Evolutionary conservation across 30 jellyfish, hydroid and myxozoan species (phyloP).

Genomic region (Catostylus mosaicus): DNA sequence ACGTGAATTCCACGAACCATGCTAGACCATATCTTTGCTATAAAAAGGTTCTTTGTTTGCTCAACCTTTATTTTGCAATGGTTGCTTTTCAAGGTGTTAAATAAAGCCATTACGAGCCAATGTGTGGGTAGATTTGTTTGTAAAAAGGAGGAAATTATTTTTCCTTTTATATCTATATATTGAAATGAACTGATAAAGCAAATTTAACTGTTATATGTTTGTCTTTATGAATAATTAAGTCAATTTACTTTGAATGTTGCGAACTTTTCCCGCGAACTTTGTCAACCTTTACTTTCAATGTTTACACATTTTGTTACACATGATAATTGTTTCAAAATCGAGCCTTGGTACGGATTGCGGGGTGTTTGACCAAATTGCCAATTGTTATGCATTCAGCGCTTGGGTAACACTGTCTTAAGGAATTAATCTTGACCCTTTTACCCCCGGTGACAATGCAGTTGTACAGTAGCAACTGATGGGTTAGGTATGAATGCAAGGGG

Average conservation of each 20-base stretch:
- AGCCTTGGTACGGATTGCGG: too few relatives aligned
- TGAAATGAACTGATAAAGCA: neutral
- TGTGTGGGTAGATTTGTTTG: neutral
- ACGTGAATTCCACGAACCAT: conserved; percentile 35
- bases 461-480: too few relatives aligned
- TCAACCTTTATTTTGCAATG: neutral
- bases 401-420: too few relatives aligned
- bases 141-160: conserved; percentile 17
- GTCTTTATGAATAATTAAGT: conserved; percentile 5
- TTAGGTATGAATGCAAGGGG: too few relatives aligned
- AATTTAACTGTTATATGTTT: conserved; percentile 14
- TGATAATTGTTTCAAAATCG: too few relatives aligned
- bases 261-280: conserved; percentile 44
- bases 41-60: conserved; percentile 31
- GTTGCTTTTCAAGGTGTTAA: conserved; percentile 1
- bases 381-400: too few relatives aligned
- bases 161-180: neutral
- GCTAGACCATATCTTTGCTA: conserved; percentile 3
- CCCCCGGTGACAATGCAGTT: too few relatives aligned
- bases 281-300: neutral
- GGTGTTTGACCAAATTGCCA: too few relatives aligned
- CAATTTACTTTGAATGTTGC: neutral
- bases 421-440: too few relatives aligned
- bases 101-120: neutral
- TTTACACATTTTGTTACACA: conserved; percentile 6